Percentiles rank a stretch among this genome's conserved stretches.
phyloP scores from a whole-genome alignment of 1,140 invertebrate genomes.

The Eriocheir sinensis region DNA sequence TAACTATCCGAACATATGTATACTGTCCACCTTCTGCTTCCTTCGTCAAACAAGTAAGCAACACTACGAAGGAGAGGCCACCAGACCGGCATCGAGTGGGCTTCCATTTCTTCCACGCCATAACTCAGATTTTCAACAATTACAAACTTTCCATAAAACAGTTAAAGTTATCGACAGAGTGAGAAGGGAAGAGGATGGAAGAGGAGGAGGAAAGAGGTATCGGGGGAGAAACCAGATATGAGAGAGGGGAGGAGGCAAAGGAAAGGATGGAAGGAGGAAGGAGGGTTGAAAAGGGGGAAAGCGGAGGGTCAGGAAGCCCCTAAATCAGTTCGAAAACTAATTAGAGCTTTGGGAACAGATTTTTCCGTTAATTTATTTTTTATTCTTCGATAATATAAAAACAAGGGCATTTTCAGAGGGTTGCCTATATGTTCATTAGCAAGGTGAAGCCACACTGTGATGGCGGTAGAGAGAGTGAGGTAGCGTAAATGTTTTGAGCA shows the following conservation, averaged over 20 bases:
- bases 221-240: background rate
- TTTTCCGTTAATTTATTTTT: background rate
- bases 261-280: background rate
- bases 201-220: background rate
- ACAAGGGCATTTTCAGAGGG: background rate
- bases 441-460: background rate
- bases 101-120: background rate
- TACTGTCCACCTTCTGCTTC: too few relatives aligned
- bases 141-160: slow-evolving; percentile 7
- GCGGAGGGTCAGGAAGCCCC: background rate
- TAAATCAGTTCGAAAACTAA: slow-evolving; percentile 26
- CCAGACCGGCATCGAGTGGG: background rate
- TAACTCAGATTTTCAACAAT: slow-evolving; percentile 26
- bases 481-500: too few relatives aligned
- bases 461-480: too few relatives aligned
- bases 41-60: too few relatives aligned
- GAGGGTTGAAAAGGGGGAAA: too few relatives aligned
- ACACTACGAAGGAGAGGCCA: too few relatives aligned
- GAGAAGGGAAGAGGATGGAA: background rate
- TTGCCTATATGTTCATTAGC: background rate
- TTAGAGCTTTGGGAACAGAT: background rate
- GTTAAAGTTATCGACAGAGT: slow-evolving; percentile 32
- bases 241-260: background rate
- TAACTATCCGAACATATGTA: too few relatives aligned
- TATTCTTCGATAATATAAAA: background rate